Conservation (phyloP, 2,113 vertebrate species). For the Stegastes partitus region DNA sequence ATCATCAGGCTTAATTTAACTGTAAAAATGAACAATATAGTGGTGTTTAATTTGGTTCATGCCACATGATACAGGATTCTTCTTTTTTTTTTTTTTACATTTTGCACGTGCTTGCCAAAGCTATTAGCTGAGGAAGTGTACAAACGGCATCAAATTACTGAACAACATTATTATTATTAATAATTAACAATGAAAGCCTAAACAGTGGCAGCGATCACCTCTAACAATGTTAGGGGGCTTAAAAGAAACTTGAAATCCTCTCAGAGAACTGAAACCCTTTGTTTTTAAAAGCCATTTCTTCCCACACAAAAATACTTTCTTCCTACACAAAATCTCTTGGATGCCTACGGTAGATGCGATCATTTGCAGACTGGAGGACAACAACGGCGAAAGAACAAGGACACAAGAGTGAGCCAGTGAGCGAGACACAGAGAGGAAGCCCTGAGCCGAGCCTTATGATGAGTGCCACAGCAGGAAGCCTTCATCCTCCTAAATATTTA, state of each 20-base stretch:
- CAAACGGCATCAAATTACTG: neutral
- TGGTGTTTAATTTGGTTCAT: constrained; percentile 40
- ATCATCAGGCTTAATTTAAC: constrained; percentile 18
- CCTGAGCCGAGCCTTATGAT: constrained; percentile 42
- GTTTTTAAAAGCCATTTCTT: constrained; percentile 38
- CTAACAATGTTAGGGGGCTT: constrained; percentile 13
- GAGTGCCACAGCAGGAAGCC: constrained; percentile 54
- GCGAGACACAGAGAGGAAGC: constrained; percentile 13
- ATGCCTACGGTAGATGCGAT: constrained; percentile 27
- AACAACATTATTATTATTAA: neutral
- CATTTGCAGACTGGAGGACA: constrained; percentile 29
- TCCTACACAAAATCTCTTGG: constrained; percentile 43
- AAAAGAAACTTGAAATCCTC: constrained; percentile 20
- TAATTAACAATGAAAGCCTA: neutral
- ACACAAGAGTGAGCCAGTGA: constrained; percentile 23
- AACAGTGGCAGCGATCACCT: constrained; percentile 1
- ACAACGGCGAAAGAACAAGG: constrained; percentile 24
- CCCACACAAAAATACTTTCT: constrained; percentile 29
- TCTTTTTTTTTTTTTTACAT: constrained; percentile 11
- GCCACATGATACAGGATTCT: constrained; percentile 12
- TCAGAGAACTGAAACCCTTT: constrained; percentile 24
- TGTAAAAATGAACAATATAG: constrained; percentile 14
- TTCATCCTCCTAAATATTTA: constrained; percentile 71
- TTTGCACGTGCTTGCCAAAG: constrained; percentile 4
- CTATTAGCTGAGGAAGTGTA: constrained; percentile 1